These are phyloP conservation scores for Adelognathus sp. DNA, from an alignment of 2,888 invertebrate species.

Conservation along the genomic window DNA sequence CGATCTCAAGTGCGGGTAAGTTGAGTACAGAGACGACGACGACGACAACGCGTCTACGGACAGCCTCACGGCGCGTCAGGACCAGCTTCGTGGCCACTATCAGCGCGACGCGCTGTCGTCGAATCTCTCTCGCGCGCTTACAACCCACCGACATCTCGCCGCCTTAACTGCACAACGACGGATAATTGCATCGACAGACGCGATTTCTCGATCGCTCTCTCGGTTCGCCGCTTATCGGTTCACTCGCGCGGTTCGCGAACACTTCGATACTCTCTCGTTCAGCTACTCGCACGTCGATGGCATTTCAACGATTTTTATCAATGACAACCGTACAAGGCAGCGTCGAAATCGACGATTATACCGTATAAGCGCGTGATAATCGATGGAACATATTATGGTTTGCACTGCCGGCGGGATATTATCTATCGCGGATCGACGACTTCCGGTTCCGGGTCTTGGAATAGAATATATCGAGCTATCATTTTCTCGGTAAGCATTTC, in stretches of 20 bases:
- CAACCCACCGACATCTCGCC: constrained; percentile 31
- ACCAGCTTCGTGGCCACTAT: constrained; percentile 26
- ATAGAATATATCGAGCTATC: background rate
- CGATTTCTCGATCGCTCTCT: constrained; percentile 50
- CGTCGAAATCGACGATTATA: background rate
- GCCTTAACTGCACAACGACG: constrained; percentile 26
- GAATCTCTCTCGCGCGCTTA: constrained; percentile 8
- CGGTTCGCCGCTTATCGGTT: constrained; percentile 35
- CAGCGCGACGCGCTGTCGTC: constrained; percentile 45
- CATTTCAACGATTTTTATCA: constrained; percentile 7
- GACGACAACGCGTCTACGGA: constrained; percentile 32
- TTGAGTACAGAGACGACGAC: too few species aligned
- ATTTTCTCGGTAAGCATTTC: too few species aligned
- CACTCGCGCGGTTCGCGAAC: constrained; percentile 15
- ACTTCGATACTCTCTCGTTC: constrained; percentile 21
- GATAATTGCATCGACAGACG: constrained; percentile 57
- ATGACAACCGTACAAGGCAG: background rate
- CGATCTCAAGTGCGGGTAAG: constrained; percentile 62
- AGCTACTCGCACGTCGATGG: background rate
- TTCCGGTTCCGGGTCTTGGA: background rate
- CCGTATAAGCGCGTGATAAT: background rate
- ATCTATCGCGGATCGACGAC: background rate
- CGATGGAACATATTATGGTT: background rate
- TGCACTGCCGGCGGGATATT: background rate
- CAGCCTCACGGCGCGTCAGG: constrained; percentile 62